Evolutionary conservation across 2,797 vertebrate species (phyloP), one percentile per base, ranked within the genome.

Genomic region (Pygocentrus nattereri): DNA sequence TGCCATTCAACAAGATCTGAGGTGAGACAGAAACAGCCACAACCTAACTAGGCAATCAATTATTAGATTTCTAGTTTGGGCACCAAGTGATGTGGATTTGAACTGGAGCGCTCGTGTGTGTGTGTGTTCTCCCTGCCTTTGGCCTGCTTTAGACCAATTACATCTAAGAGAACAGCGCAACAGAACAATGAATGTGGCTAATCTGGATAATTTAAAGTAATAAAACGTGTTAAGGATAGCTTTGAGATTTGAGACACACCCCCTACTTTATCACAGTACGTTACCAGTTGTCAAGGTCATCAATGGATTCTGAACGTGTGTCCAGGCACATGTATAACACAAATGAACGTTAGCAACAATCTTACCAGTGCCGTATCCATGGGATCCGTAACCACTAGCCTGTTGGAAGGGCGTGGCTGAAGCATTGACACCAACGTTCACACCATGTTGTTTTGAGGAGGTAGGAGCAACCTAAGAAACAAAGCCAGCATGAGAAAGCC

Each of bases 381-480:
- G 98, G 87, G 97, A 98, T 90, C 97, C 96, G 6, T 99, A 99
- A 90, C 96, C 97, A n/a, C 97, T 96, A 78, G 98, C 96, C 94
- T 99, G 98, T 86, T 99, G 98, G 87, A 99, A 99, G 79, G 97
- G 95, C 21, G 97, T 94, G 77, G 96, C 97, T 5, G 98, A 97
- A 31, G 98, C 96, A 1, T 97, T 98, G 87, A 99, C 97, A 23
- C 97, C 96, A 74, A 99, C 97, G 90, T 97, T 98, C 92, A 99
- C 97, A 85, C 97, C 96, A 15, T 99, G 98, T 93, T 99, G 98
- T 91, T 99, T 99, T 87, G 98, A 97, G 92, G 98, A 98, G 93
- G 98, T 97, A 94, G 97, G 97, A 94, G 97, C 97, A 93, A 99
- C 97, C 98, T 99, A 88, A 47, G 47, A 47, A 16, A 72, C n/a